A percentile compares a stretch with the other conserved stretches of the same genome.
These are phyloP conservation scores for Trachelus stipa DNA, from an alignment of 2,888 invertebrate species.

Conservation along the genomic window DNA sequence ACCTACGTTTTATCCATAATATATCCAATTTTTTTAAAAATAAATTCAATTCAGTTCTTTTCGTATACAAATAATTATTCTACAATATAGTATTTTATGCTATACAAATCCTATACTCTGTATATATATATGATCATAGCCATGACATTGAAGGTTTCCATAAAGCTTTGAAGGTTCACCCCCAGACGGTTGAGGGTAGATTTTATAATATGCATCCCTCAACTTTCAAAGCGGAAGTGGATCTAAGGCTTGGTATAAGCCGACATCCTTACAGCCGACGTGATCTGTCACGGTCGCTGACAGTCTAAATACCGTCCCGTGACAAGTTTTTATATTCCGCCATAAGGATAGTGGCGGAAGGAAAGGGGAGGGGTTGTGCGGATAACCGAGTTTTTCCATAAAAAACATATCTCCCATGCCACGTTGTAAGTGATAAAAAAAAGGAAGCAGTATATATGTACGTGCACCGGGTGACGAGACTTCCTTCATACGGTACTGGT, in stretches of 20 bases:
- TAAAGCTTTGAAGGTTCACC: neutral
- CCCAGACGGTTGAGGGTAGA: neutral
- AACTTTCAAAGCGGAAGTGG: neutral
- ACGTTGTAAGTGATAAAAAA: neutral
- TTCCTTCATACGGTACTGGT: neutral
- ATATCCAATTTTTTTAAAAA: no score
- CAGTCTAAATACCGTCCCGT: slow-evolving; percentile 46
- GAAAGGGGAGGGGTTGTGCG: no score
- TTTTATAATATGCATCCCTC: neutral
- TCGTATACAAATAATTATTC: no score
- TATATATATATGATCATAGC: neutral
- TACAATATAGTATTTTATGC: no score
- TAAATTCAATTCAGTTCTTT: no score
- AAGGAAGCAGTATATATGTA: neutral
- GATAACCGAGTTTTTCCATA: neutral
- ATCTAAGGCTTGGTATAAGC: neutral
- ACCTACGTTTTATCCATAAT: no score
- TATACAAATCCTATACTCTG: neutral
- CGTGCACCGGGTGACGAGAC: neutral
- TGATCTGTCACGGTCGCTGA: slow-evolving; percentile 45
- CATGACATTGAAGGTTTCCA: neutral
- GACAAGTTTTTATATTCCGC: slow-evolving; percentile 38
- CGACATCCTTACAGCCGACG: slow-evolving; percentile 14
- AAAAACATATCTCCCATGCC: neutral
- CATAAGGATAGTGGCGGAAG: no score